These are phyloP conservation scores for Dolichoris vasculosae DNA, from an alignment of 1,140 invertebrate genomes.

Conservation along the genomic window DNA sequence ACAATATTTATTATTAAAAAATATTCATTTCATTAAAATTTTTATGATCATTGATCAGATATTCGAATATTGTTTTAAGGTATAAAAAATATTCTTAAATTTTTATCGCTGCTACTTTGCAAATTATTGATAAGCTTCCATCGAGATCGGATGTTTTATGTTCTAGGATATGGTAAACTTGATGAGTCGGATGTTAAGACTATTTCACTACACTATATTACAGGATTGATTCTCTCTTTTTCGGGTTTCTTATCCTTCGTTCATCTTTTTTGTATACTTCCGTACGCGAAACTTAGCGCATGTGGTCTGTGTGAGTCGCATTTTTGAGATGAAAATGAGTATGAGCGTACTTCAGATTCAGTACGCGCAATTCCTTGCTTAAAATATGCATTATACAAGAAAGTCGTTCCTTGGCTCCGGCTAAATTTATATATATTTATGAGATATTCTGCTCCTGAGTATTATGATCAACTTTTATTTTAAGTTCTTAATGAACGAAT, in stretches of 20 bases:
- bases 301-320: neutral
- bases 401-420: neutral
- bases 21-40: neutral
- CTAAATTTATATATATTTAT: conserved; percentile 27
- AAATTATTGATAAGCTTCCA: neutral
- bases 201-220: conserved; percentile 8
- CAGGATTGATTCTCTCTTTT: neutral
- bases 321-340: conserved; percentile 29
- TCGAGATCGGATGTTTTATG: neutral
- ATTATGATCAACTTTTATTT: conserved; percentile 37
- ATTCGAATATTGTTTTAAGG: neutral
- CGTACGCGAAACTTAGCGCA: neutral
- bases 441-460: neutral
- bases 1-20: neutral
- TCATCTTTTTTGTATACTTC: neutral
- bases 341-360: neutral
- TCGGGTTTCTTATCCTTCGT: neutral
- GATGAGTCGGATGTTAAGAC: conserved; percentile 1
- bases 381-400: conserved; percentile 41
- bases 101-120: neutral
- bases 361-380: neutral
- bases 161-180: neutral
- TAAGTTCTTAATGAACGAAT: conserved; percentile 21
- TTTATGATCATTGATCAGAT: neutral
- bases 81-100: neutral